These are phyloP conservation scores for Bibio marci DNA, from an alignment of 2,888 invertebrate species.

Conservation along the genomic window DNA sequence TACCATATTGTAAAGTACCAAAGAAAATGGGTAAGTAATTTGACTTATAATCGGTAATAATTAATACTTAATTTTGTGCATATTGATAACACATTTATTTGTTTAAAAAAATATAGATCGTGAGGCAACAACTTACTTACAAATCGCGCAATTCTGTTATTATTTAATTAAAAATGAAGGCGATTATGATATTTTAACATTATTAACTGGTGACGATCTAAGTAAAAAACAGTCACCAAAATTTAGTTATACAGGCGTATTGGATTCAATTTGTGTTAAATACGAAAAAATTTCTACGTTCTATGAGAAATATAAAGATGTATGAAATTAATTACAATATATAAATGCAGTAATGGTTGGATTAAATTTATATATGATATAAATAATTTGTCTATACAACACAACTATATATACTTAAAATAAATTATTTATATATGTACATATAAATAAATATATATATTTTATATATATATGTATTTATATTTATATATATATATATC, in stretches of 20 bases:
- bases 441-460: no score
- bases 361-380: no score
- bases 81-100: neutral
- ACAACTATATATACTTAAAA: no score
- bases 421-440: no score
- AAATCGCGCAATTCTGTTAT: conserved; percentile 29
- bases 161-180: conserved; percentile 31
- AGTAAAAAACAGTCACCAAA: conserved; percentile 28
- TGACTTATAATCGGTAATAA: neutral
- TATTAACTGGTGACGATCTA: conserved; percentile 47
- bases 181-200: conserved; percentile 47
- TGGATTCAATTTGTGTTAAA: conserved; percentile 63
- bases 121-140: conserved; percentile 25
- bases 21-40: conserved; percentile 50
- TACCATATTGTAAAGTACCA: conserved; percentile 58
- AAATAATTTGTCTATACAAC: no score
- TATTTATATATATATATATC: no score
- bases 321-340: no score
- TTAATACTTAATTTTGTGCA: neutral
- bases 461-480: no score
- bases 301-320: conserved; percentile 69
- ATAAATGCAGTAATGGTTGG: no score
- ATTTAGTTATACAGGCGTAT: conserved; percentile 60
- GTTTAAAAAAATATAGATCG: conserved; percentile 18
- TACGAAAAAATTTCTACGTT: conserved; percentile 69